phyloP scores from a whole-genome alignment of 2,797 vertebrate genomes.

The Brachyrhaphis roseni region DNA sequence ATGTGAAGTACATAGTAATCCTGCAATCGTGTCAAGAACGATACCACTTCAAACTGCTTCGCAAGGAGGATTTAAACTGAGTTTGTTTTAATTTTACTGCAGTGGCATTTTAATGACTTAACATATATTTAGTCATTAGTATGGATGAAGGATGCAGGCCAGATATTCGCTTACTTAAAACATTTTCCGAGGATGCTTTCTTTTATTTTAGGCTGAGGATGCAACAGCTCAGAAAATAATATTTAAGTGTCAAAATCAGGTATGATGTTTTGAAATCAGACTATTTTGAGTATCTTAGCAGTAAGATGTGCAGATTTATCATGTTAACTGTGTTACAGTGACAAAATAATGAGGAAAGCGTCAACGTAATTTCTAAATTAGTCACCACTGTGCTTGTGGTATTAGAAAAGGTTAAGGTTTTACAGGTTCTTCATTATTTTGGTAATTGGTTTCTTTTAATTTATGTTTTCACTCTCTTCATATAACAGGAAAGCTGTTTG shows the following conservation, averaged over 20 bases:
- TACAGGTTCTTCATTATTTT: background rate
- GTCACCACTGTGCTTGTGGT: background rate
- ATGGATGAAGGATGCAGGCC: background rate
- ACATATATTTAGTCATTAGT: background rate
- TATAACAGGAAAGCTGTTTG: background rate
- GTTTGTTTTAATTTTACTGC: background rate
- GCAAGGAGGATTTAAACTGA: slow-evolving; percentile 2
- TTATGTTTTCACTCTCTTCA: background rate
- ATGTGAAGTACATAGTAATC: background rate
- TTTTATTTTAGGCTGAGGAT: background rate
- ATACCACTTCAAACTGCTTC: background rate
- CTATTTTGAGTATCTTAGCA: background rate
- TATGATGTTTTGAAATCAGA: background rate
- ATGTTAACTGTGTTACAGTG: background rate
- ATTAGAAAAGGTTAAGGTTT: background rate
- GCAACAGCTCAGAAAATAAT: background rate
- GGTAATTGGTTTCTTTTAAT: background rate
- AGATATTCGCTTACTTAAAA: background rate
- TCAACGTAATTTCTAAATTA: background rate
- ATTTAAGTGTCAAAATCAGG: background rate
- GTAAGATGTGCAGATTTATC: background rate
- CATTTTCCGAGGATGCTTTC: background rate
- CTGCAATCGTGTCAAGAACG: background rate
- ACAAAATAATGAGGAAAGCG: background rate
- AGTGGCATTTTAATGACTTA: no score